A percentile compares a stretch with the other conserved stretches of the same genome.
Evolutionary conservation across 2,888 invertebrate genomes (phyloP).

Genomic region (Quadroppia sp.): DNA sequence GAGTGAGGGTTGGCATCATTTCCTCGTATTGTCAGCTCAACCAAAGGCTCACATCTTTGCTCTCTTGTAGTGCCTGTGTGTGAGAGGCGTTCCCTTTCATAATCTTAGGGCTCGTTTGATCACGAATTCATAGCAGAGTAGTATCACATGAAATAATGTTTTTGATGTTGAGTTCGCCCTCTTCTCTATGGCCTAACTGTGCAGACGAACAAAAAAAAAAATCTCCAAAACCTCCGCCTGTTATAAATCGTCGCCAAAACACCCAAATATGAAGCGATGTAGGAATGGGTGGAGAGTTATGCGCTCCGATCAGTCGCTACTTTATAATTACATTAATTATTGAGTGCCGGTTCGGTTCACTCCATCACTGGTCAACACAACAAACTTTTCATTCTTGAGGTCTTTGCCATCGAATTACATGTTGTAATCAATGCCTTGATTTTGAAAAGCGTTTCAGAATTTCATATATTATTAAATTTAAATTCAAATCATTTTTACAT

Average conservation of each 20-base stretch:
- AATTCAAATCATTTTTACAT: no score
- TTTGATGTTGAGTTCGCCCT: not conserved
- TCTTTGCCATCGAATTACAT: not conserved
- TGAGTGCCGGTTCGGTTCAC: slow-evolving; percentile 21
- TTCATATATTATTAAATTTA: no score
- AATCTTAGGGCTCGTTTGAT: slow-evolving; percentile 26
- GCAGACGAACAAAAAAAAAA: not conserved
- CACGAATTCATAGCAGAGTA: slow-evolving; percentile 6
- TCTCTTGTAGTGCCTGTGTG: not conserved
- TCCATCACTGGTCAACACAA: not conserved
- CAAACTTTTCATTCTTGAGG: no score
- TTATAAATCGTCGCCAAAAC: slow-evolving; percentile 26
- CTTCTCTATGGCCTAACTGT: not conserved
- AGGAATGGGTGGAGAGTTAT: slow-evolving; percentile 31
- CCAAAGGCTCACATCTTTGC: not conserved
- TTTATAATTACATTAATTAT: slow-evolving; percentile 37
- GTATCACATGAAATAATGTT: not conserved
- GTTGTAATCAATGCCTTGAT: not conserved
- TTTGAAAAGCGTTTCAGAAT: no score
- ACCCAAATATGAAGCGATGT: slow-evolving; percentile 5
- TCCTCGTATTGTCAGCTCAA: not conserved
- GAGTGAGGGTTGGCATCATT: not conserved
- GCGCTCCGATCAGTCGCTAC: slow-evolving; percentile 21
- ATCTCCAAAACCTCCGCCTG: slow-evolving; percentile 9
- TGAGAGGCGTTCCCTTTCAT: slow-evolving; percentile 10